A percentile compares a stretch with the other conserved stretches of the same genome.
Conservation (phyloP, 2,113 vertebrate genomes). For the Noturus placidus region DNA sequence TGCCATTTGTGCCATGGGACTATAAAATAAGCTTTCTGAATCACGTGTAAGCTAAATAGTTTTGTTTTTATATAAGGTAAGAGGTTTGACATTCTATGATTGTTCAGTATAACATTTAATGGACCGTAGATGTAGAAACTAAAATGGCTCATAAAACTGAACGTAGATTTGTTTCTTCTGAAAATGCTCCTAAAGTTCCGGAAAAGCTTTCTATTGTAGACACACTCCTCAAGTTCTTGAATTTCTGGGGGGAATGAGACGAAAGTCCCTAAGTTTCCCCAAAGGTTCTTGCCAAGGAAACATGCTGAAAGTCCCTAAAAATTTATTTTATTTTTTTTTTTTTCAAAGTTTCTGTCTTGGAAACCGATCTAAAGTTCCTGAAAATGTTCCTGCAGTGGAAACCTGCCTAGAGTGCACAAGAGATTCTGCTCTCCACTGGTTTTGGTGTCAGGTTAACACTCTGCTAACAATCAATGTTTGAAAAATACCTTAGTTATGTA, state of each 20-base stretch:
- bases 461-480: background rate
- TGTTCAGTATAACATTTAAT: background rate
- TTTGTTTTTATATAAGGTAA: background rate
- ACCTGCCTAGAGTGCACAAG: background rate
- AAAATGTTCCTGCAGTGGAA: conserved; percentile 11
- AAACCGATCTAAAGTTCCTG: background rate
- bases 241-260: background rate
- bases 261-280: background rate
- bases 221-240: background rate
- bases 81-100: background rate
- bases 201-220: background rate
- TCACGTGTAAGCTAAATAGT: background rate
- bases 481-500: background rate
- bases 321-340: background rate
- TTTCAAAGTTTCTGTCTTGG: background rate
- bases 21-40: background rate
- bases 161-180: background rate
- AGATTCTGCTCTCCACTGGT: background rate
- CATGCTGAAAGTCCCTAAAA: background rate
- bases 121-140: background rate
- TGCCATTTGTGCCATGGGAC: background rate
- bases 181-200: background rate
- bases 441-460: background rate
- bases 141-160: background rate
- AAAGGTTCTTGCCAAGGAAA: conserved; percentile 6